Base-by-base conservation (phyloP, 2,888 invertebrate genomes). In the Trissolcus brochymenae region DNA sequence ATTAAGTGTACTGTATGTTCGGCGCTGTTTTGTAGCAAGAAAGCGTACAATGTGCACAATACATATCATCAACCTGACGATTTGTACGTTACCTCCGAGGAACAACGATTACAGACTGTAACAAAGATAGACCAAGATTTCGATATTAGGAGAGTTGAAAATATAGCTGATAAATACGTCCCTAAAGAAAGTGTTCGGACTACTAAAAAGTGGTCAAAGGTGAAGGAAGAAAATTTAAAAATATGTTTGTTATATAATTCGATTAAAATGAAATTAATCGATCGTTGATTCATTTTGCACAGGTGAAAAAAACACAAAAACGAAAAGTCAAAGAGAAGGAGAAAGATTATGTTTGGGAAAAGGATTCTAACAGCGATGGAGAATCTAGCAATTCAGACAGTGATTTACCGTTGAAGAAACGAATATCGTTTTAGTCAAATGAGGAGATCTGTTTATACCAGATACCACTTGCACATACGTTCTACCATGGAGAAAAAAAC, bases 1-100 rank as follows among this genome's bases (percentile, higher is more conserved):
- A 89, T 93, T 49, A 91, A 92, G 67, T 93, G 93, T 83, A 92
- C 92, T 2, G 90, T 92, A 16, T 93, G 93, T 84, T 92, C 93
- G 77, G 93, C 93, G 11, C 88, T 93, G 53, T 93, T 93, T 85
- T 93, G 92, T 81, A 92, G 92, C 82, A 90, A 92, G 82, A 92
- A 91, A 86, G 93, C 93, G 0, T 93, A 93, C 83, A 92, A 92
- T 79, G 89, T 91, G 56, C 93, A 93, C 84, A 91, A 92, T 25
- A 91, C 91, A 64, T 92, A 92, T 85, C 93, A 93, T 84, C 90
- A 91, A 14, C 90, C 90, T 1, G 91, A 92, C 72, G 93, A 93
- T 87, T 85, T 92, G 54, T 93, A 93, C 82, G 92, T 91, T 67
- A 91, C 91, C 71, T 91, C 90, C 67, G 93, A 92, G 87, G 91